Evolutionary conservation across 2,888 invertebrate genomes (phyloP).

Genomic region (Melinopterus prodromus): DNA sequence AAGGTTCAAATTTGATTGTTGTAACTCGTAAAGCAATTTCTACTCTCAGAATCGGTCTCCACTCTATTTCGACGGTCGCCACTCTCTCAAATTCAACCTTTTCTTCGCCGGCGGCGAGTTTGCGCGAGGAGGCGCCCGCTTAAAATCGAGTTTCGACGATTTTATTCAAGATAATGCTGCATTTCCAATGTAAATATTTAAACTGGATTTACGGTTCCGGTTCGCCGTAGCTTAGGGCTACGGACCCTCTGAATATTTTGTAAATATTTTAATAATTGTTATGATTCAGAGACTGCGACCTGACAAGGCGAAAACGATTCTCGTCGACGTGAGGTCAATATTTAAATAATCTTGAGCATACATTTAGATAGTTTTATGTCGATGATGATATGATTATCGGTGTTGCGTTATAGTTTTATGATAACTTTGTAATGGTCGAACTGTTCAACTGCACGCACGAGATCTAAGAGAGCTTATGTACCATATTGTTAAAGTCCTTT

Average conservation of each 20-base stretch:
- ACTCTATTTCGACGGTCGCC: background rate
- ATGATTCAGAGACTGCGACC: conserved; percentile 11
- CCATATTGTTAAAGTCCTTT: too few relatives aligned
- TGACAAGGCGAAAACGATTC: background rate
- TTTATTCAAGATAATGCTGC: conserved; percentile 36
- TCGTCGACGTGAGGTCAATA: background rate
- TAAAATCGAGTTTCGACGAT: conserved; percentile 37
- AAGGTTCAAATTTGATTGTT: conserved; percentile 39
- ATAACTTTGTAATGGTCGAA: background rate
- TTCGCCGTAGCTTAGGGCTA: conserved; percentile 22
- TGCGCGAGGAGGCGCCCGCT: conserved; percentile 24
- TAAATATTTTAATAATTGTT: conserved; percentile 34
- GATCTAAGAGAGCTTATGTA: too few relatives aligned
- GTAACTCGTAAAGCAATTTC: conserved; percentile 37
- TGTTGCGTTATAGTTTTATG: background rate
- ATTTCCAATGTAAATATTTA: conserved; percentile 36
- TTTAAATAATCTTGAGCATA: background rate
- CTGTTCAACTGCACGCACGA: conserved; percentile 6
- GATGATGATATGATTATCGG: background rate
- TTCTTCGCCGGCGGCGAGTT: conserved; percentile 31
- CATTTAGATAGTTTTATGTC: too few relatives aligned
- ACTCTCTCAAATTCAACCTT: conserved; percentile 22
- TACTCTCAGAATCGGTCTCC: background rate
- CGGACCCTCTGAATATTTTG: conserved; percentile 23
- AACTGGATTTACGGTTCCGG: conserved; percentile 33